These are phyloP conservation scores for Drosophila sordidula DNA, from an alignment of 2,888 invertebrate genomes.

Conservation along the genomic window DNA sequence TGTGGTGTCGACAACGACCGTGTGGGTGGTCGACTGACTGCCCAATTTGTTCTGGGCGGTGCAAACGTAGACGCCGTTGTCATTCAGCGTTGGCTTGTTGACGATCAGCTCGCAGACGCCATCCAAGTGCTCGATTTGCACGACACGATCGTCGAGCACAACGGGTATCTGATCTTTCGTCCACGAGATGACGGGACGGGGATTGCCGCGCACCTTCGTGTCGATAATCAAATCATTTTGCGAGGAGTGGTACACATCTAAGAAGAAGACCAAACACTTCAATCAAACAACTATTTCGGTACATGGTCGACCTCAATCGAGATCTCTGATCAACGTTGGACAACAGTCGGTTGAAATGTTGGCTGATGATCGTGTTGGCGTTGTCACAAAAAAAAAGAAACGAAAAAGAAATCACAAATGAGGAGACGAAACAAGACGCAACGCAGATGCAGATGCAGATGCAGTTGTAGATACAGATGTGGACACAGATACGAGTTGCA, in stretches of 20 bases:
- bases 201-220: constrained; percentile 91
- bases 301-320: constrained; percentile 76
- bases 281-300: constrained; percentile 76
- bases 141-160: constrained; percentile 86
- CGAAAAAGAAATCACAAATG: constrained; percentile 2
- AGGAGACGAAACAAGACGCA: constrained; percentile 32
- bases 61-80: constrained; percentile 85
- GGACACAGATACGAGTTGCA: constrained; percentile 25
- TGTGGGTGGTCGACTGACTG: constrained; percentile 90
- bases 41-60: constrained; percentile 90
- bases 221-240: constrained; percentile 92
- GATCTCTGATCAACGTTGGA: constrained; percentile 31
- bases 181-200: constrained; percentile 91
- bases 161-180: constrained; percentile 89
- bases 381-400: constrained; percentile 48
- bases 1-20: constrained; percentile 86
- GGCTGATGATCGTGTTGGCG: constrained; percentile 55
- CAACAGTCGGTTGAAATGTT: constrained; percentile 44
- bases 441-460: constrained; percentile 23
- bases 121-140: constrained; percentile 90
- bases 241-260: constrained; percentile 90
- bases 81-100: constrained; percentile 88
- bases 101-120: constrained; percentile 91
- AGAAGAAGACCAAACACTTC: constrained; percentile 44
- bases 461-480: background rate